These are phyloP conservation scores for Montipora efflorescens DNA, from an alignment of 64 coral and sea anemone genomes.

Conservation along the genomic window DNA sequence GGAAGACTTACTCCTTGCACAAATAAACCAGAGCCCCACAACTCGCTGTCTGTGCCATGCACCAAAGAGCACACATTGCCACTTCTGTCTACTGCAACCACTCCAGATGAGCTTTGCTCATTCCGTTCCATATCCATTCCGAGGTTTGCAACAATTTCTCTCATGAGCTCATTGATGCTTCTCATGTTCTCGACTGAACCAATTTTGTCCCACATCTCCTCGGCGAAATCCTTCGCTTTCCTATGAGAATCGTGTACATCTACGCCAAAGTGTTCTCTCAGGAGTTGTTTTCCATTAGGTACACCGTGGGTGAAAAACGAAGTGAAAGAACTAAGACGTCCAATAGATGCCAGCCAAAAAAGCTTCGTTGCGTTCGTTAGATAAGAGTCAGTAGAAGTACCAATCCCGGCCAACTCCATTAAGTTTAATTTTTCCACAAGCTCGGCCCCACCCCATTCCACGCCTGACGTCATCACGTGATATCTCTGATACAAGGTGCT, in stretches of 20 bases:
- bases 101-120: slow-evolving; percentile 57
- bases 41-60: slow-evolving; percentile 76
- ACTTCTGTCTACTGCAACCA: slow-evolving; percentile 80
- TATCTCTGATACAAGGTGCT: slow-evolving; percentile 74
- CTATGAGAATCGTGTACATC: slow-evolving; percentile 47
- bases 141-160: slow-evolving; percentile 64
- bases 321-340: slow-evolving; percentile 77
- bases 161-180: slow-evolving; percentile 64
- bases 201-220: slow-evolving; percentile 76
- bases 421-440: slow-evolving; percentile 74
- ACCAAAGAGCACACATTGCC: slow-evolving; percentile 90
- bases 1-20: slow-evolving; percentile 87
- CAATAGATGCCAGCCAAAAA: slow-evolving; percentile 82
- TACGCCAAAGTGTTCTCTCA: slow-evolving; percentile 70
- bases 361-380: slow-evolving; percentile 78
- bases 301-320: slow-evolving; percentile 58
- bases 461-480: slow-evolving; percentile 65
- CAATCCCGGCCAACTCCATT: slow-evolving; percentile 73
- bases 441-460: slow-evolving; percentile 75
- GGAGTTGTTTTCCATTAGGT: slow-evolving; percentile 52
- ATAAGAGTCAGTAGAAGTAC: slow-evolving; percentile 43
- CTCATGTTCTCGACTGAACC: slow-evolving; percentile 56
- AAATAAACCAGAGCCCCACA: slow-evolving; percentile 94
- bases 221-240: slow-evolving; percentile 48
- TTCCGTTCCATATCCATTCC: slow-evolving; percentile 19